Base-by-base conservation (phyloP, 2,888 invertebrate species). In the Lomographa bimaculata region DNA sequence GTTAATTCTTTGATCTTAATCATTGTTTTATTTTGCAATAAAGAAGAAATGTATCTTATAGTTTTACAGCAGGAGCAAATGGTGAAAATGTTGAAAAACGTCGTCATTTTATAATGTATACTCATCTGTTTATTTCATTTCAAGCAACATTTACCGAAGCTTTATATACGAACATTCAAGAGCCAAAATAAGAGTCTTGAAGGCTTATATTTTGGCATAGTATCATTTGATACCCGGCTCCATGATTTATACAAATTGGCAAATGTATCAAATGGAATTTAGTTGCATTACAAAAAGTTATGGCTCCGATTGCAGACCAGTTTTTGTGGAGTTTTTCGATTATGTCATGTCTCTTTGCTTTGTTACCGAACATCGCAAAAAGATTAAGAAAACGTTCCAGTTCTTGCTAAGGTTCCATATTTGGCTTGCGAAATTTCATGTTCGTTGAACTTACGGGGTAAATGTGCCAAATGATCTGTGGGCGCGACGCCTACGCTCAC, bases 381-480 rank as follows among this genome's bases (percentile, higher is more conserved):
- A 51, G 23, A 41, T 16, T 47, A 52, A 55, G 51, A 55, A 50
- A 44, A 29, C 9, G 42, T 51, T 50, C 35, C 19, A 30, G 21
- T 50, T 64, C 60, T 62, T 59, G 45, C 30, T 45, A 4, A 7
- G 40, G 40, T 49, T 51, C 60, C 65, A 56, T 62, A 57, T 63
- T 68, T 56, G 60, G 57, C 46, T 46, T 48, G 58, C 56, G 48
- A 60, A 64, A 60, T 48, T 46, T 50, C n/a, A 37, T 67, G 70
- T 73, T 61, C 68, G 52, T 69, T 75, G 73, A 66, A 71, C 70
- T 50, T 60, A 32, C 33, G 52, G 71, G 71, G 74, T 78, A 74
- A 78, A 73, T 69, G 75, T 50, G 57, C 77, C 51, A 50, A 52
- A 48, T 50, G 19, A 30, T 34, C 30, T 33, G 76, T 75, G 65